Evolutionary conservation across 2,113 vertebrate species (phyloP), one percentile per base, ranked within the genome.

Genomic region (Regulus satrapa): DNA sequence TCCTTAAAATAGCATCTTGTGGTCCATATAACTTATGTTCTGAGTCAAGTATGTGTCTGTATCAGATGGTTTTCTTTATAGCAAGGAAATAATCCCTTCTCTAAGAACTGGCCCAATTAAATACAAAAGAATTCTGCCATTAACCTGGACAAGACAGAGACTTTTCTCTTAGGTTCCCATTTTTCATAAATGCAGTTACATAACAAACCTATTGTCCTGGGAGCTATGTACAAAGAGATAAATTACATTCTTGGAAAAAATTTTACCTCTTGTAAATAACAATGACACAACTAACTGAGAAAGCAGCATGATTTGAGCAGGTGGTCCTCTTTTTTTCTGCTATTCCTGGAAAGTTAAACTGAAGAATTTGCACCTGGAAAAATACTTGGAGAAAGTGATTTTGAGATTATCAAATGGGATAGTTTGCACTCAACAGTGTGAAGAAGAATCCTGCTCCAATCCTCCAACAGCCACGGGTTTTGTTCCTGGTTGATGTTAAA

Each of bases 71-170:
- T 85, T 81, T 85, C 69, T 76, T 94, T 95, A n/a, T 62, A 86
- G 31, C 59, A 92, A 93, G 67, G 88, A 95, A 95, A 93, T 96
- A 97, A 96, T 95, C 88, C 85, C 75, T 97, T 96, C 51, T 93
- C 38, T 54, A 83, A 55, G 54, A 94, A 66, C 18, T 81, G 76
- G 11, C 68, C 63, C 74, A 76, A 58, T 69, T 21, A 88, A 85
- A 82, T 92, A 71, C n/a, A 45, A 20, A 73, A 64, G 24, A 58
- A 76, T 93, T 93, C 78, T 79, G n/a, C 54, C 18, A 63, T 32
- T 85, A 56, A n/a, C 17, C 61, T 89, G 54, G 54, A 40, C 72
- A 79, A 82, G 41, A 61, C 2, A 68, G 0, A 62, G 38, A 49
- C 74, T 85, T 90, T 90, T 83, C 19, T 77, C 45, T 41, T 90